phyloP scores from a whole-genome alignment of 1,140 invertebrate species.

The Yoshiicerus persimilis region DNA sequence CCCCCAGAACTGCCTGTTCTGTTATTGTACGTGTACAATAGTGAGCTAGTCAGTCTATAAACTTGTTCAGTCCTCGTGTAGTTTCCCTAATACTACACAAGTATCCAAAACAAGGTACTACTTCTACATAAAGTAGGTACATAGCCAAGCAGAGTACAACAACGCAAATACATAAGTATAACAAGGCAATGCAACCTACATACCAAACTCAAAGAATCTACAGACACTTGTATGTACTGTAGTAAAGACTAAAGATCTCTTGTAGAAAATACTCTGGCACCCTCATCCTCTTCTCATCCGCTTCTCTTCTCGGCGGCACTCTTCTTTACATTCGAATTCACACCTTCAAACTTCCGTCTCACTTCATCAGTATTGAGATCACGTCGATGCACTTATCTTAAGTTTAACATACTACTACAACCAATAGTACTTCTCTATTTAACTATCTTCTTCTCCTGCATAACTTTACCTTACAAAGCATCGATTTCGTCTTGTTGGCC shows the following conservation, averaged over 20 bases:
- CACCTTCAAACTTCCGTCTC: background rate
- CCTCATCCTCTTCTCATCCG: background rate
- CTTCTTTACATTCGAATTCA: background rate
- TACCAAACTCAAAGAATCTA: background rate
- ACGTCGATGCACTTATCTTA: background rate
- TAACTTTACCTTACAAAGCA: background rate
- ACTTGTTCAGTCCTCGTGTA: background rate
- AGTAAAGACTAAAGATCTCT: background rate
- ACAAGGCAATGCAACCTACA: background rate
- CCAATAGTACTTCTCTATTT: background rate
- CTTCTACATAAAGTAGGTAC: too few species aligned
- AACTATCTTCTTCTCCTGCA: background rate
- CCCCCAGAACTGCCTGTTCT: too few species aligned
- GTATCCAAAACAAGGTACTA: background rate
- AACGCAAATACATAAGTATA: background rate
- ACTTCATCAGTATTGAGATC: slow-evolving; percentile 2
- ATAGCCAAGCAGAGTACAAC: background rate
- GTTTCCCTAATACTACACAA: background rate
- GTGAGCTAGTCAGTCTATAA: too few species aligned
- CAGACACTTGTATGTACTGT: background rate
- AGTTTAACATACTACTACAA: background rate
- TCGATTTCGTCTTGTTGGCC: background rate
- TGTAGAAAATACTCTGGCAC: background rate
- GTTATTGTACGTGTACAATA: too few species aligned
- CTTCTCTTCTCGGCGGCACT: background rate